Percentiles rank a stretch among this genome's conserved stretches.
Conservation (phyloP, 92 coral and sea anemone genomes). For the Paragorgia papillata region DNA sequence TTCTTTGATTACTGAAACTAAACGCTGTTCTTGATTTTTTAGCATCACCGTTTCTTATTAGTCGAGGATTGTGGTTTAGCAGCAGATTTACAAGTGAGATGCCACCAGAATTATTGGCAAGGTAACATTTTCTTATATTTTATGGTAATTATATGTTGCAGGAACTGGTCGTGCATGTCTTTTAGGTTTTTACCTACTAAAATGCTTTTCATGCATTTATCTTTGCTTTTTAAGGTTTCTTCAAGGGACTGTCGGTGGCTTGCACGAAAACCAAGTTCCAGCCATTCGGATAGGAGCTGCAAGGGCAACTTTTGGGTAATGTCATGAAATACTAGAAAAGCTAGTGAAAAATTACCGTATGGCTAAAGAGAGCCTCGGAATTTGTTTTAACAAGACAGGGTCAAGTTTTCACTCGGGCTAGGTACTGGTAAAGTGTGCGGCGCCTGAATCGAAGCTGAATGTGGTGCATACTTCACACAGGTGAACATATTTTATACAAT, state of each 20-base stretch:
- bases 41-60: constrained; percentile 97
- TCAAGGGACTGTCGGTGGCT: constrained; percentile 89
- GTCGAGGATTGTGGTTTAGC: constrained; percentile 96
- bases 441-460: no score
- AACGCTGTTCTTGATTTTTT: neutral
- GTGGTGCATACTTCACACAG: no score
- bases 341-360: neutral
- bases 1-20: neutral
- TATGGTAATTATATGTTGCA: neutral
- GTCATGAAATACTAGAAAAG: neutral
- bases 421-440: no score
- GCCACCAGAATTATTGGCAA: constrained; percentile 75
- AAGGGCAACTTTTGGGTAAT: constrained; percentile 94
- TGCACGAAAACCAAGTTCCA: constrained; percentile 80
- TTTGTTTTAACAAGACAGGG: no score
- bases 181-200: neutral
- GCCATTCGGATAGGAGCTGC: constrained; percentile 92
- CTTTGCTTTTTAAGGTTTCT: constrained; percentile 67
- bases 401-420: no score
- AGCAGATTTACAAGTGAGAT: constrained; percentile 87
- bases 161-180: neutral
- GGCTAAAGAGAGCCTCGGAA: no score
- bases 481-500: no score
- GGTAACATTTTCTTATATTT: constrained; percentile 49
- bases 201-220: neutral